Evolutionary conservation across 1,140 invertebrate species (phyloP).

Genomic region (Papilio helenus): DNA sequence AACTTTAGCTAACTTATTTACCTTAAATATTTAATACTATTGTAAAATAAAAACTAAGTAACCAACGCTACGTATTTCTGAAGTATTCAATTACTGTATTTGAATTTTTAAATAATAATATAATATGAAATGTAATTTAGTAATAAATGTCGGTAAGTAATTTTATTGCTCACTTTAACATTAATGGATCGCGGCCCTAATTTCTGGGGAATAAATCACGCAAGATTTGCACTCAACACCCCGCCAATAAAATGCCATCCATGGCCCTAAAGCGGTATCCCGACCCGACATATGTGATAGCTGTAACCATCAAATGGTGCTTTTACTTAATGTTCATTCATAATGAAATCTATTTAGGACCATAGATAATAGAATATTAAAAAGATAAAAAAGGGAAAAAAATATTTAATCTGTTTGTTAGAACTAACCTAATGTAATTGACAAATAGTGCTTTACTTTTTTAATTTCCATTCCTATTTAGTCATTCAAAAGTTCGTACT

Average conservation of each 20-base stretch:
- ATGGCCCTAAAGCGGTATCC: constrained; percentile 36
- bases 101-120: background rate
- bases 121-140: constrained; percentile 19
- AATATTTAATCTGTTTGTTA: background rate
- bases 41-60: too few species aligned
- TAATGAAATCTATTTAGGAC: background rate
- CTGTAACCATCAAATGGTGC: constrained; percentile 44
- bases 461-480: background rate
- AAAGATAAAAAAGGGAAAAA: background rate
- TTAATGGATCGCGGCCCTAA: constrained; percentile 33
- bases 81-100: background rate
- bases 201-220: constrained; percentile 42
- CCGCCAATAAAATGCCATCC: constrained; percentile 40
- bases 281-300: constrained; percentile 42
- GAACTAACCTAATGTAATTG: background rate
- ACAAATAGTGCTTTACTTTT: too few species aligned
- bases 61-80: background rate
- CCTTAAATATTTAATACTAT: too few species aligned
- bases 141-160: constrained; percentile 24
- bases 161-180: constrained; percentile 37
- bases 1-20: too few species aligned
- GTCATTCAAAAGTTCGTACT: too few species aligned
- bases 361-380: background rate
- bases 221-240: constrained; percentile 41
- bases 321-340: constrained; percentile 31